A percentile compares a stretch with the other conserved stretches of the same genome.
phyloP scores from a whole-genome alignment of 2,888 invertebrate species.

The Harpalus rubripes region DNA sequence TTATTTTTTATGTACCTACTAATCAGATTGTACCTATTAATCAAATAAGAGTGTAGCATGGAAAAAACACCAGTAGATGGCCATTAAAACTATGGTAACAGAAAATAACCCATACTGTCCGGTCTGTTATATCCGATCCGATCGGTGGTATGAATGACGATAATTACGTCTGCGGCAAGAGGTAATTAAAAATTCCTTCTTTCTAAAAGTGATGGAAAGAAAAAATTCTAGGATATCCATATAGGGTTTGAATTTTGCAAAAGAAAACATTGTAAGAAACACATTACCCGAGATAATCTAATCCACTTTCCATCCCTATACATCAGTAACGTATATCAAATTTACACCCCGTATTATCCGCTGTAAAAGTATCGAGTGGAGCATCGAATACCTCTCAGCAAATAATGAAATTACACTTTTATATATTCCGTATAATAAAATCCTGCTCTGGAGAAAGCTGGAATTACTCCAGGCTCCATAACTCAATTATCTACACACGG shows the following conservation, averaged over 20 bases:
- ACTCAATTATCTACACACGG: conserved; percentile 40
- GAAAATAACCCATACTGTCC: too few relatives aligned
- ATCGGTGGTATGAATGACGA: too few relatives aligned
- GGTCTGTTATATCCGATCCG: too few relatives aligned
- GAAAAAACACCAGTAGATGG: too few relatives aligned
- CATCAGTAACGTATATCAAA: conserved; percentile 22
- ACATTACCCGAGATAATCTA: conserved; percentile 4
- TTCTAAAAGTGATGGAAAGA: too few relatives aligned
- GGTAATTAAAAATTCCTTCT: too few relatives aligned
- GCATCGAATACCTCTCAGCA: conserved; percentile 10
- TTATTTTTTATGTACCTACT: too few relatives aligned
- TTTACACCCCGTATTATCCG: conserved; percentile 9
- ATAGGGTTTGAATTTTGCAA: not conserved
- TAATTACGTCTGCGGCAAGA: too few relatives aligned
- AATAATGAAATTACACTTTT: conserved; percentile 47
- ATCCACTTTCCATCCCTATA: conserved; percentile 5
- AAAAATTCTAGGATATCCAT: not conserved
- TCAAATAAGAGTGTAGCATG: too few relatives aligned
- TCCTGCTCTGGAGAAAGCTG: conserved; percentile 13
- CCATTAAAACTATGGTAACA: too few relatives aligned
- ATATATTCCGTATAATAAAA: conserved; percentile 36
- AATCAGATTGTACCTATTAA: too few relatives aligned
- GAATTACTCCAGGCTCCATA: conserved; percentile 33
- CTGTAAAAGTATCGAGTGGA: conserved; percentile 15
- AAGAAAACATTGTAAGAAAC: conserved; percentile 11